A percentile compares a stretch with the other conserved stretches of the same genome.
Evolutionary conservation across 2,888 invertebrate species (phyloP).

Genomic region (Cephus pygmeus): DNA sequence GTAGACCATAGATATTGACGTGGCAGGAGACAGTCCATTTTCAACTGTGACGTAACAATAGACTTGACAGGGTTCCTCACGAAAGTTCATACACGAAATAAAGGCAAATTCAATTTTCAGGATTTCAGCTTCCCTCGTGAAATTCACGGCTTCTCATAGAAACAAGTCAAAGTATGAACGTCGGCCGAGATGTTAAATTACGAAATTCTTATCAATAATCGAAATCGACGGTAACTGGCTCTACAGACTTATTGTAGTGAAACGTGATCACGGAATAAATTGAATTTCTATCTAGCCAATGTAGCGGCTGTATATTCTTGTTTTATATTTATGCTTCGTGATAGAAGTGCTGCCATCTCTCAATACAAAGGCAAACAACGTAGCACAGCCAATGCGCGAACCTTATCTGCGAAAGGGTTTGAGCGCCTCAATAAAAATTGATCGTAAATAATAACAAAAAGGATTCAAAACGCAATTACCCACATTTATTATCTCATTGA

Average conservation of each 20-base stretch:
- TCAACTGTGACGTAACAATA: neutral
- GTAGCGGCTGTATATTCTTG: neutral
- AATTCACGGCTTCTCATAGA: neutral
- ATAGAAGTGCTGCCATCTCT: neutral
- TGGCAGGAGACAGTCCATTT: neutral
- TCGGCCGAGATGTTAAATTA: neutral
- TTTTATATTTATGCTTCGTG: neutral
- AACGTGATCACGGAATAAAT: neutral
- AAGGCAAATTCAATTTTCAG: neutral
- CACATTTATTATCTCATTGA: neutral
- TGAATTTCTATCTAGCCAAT: neutral
- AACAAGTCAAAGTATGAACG: neutral
- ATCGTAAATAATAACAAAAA: neutral
- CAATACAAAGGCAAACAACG: neutral
- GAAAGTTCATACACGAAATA: neutral
- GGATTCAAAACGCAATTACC: neutral
- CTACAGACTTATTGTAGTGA: neutral
- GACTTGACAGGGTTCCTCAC: neutral
- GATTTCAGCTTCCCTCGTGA: neutral
- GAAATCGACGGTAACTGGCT: neutral
- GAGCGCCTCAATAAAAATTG: neutral
- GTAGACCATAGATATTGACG: neutral
- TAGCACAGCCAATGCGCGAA: neutral
- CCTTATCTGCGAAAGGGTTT: neutral
- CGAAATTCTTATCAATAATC: neutral